A percentile compares a stretch with the other conserved stretches of the same genome.
Evolutionary conservation across 2,113 vertebrate genomes (phyloP).

Genomic region (Opisthocomus hoazin): DNA sequence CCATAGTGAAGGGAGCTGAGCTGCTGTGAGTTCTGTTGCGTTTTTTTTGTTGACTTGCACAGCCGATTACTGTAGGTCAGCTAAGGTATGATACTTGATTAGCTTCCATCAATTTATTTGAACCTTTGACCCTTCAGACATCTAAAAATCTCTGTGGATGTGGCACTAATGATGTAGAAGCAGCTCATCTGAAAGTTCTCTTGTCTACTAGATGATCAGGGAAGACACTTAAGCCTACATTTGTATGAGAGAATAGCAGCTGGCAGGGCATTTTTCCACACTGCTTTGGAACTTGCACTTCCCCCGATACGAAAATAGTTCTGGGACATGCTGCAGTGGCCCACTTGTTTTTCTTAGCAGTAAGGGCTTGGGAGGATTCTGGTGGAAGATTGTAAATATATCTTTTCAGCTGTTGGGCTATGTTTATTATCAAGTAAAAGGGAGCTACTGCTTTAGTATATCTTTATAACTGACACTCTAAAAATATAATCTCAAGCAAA

Average conservation of each 20-base stretch:
- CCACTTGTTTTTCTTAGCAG: slow-evolving; percentile 54
- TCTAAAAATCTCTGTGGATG: not conserved
- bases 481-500: slow-evolving; percentile 43
- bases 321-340: slow-evolving; percentile 26
- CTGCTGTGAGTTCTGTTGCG: not conserved
- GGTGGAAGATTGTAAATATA: slow-evolving; percentile 53
- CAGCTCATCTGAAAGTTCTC: not conserved
- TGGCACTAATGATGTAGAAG: not conserved
- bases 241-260: slow-evolving; percentile 24
- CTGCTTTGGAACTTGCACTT: slow-evolving; percentile 50
- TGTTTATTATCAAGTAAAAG: slow-evolving; percentile 55
- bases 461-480: slow-evolving; percentile 45
- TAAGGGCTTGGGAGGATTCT: slow-evolving; percentile 41
- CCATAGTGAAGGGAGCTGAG: not conserved
- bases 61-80: not conserved
- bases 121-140: not conserved
- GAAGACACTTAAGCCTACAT: not conserved
- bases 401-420: slow-evolving; percentile 62
- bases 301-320: slow-evolving; percentile 52
- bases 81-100: not conserved
- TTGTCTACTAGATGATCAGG: not conserved
- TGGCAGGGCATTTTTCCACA: slow-evolving; percentile 49
- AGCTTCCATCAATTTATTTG: not conserved
- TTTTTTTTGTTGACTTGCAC: not conserved
- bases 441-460: slow-evolving; percentile 34